Percentiles rank a stretch among this genome's conserved stretches.
Evolutionary conservation across 2,797 vertebrate genomes (phyloP).

Genomic region (Hipposideros larvatus): DNA sequence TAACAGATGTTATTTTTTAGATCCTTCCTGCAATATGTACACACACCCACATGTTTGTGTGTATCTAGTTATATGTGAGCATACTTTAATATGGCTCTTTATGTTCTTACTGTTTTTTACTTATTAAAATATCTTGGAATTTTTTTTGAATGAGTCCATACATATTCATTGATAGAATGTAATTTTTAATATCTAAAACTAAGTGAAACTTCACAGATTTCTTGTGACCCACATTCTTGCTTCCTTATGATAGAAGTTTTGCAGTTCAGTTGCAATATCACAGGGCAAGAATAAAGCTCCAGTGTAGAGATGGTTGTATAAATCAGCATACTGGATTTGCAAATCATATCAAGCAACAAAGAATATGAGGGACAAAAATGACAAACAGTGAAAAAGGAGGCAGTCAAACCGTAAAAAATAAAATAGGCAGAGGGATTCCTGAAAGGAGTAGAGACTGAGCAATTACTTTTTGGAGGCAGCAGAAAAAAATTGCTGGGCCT

Average conservation of each 20-base stretch:
- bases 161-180: neutral
- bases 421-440: neutral
- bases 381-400: neutral
- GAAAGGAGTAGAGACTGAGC: neutral
- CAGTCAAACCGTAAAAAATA: neutral
- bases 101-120: neutral
- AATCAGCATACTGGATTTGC: neutral
- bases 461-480: neutral
- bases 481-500: neutral
- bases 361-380: neutral
- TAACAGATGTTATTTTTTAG: neutral
- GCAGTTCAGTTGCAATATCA: neutral
- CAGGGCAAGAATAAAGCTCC: neutral
- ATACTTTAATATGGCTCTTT: neutral
- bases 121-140: neutral
- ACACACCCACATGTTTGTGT: neutral
- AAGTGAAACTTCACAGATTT: neutral
- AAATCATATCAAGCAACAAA: neutral
- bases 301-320: neutral
- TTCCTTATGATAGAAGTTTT: neutral
- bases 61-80: neutral
- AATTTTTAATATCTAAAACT: neutral
- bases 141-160: neutral
- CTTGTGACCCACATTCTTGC: neutral
- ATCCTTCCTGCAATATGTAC: neutral